Base-by-base conservation (phyloP, 2,797 vertebrate species). In the Vultur gryphus region DNA sequence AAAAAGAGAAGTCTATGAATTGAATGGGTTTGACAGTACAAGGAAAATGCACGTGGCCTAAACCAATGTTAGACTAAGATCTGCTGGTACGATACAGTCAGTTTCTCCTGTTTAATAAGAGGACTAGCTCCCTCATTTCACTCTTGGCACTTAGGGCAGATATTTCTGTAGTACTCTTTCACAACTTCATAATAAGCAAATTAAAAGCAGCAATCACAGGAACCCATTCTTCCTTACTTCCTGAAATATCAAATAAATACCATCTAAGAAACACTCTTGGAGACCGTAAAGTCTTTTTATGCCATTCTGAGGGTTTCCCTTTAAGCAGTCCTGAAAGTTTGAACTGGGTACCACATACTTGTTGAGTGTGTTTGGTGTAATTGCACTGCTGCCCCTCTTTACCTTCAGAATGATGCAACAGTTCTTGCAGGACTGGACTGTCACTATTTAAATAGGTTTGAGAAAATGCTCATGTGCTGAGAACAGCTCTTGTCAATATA, bases 401-500 rank as follows among this genome's bases (percentile, higher is more conserved):
- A 86, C 72, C 78, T 95, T 91, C 81, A 46, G 70, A 90, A 64
- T 58, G 75, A 77, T 91, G 82, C 85, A 95, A 96, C 81, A 75
- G 51, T 89, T 66, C 73, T 90, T 93, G 82, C 80, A 87, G 90
- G 65, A 81, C 52, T 81, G 78, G 57, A 52, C 64, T 80, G 76
- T 67, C 64, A 72, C 52, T 87, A 21, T 86, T 95, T 59, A 84
- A 95, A 84, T 49, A 46, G 57, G 26, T 44, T 84, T 97, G 82
- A 94, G 79, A 94, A 92, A 95, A 93, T 81, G 67, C 39, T 89
- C 31, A 28, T 88, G n/a, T 80, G 55, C 78, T 94, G 76, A 95
- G 76, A 95, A 75, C 37, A 87, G 55, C 39, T 92, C 94, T 92
- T 85, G 44, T 95, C 82, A 44, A 18, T 67, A 19, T 90, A 51